A percentile compares a stretch with the other conserved stretches of the same genome.
Evolutionary conservation across 2,797 vertebrate species (phyloP).

Genomic region (Synaphobranchus kaupii): DNA sequence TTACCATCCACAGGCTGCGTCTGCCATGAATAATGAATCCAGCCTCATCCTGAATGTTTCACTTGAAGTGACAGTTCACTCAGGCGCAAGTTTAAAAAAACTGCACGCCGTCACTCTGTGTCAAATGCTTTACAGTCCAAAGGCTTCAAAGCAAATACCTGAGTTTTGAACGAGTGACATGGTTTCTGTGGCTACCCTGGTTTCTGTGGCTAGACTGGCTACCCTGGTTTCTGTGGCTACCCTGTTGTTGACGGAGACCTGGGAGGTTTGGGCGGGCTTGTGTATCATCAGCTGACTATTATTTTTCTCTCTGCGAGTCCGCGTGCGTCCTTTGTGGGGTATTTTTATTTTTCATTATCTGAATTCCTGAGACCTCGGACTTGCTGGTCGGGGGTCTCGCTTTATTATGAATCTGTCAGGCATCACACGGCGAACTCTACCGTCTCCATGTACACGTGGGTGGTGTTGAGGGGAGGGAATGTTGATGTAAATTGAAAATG

Average conservation of each 20-base stretch:
- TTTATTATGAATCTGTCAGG: constrained; percentile 29
- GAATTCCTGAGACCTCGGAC: constrained; percentile 23
- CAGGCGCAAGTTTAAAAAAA: constrained; percentile 16
- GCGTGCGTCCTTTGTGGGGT: constrained; percentile 17
- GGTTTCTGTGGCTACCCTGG: not conserved
- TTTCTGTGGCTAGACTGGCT: not conserved
- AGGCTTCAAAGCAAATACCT: constrained; percentile 17
- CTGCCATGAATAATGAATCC: constrained; percentile 51
- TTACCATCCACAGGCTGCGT: constrained; percentile 47
- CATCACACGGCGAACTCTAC: not conserved
- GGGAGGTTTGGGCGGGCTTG: constrained; percentile 4
- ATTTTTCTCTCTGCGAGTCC: constrained; percentile 24
- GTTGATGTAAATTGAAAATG: constrained; percentile 16
- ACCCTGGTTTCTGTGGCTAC: not conserved
- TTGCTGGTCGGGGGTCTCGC: constrained; percentile 1
- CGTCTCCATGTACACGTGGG: constrained; percentile 8
- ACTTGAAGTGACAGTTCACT: constrained; percentile 25
- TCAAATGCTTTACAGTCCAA: not conserved
- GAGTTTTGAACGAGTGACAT: constrained; percentile 5
- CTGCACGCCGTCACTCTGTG: constrained; percentile 14
- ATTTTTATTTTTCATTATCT: constrained; percentile 35
- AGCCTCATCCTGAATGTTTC: constrained; percentile 32
- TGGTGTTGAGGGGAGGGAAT: constrained; percentile 9
- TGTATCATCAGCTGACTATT: constrained; percentile 27
- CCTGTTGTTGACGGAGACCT: constrained; percentile 15